Evolutionary conservation across 2,888 invertebrate genomes (phyloP).

Genomic region (Archips xylosteana): DNA sequence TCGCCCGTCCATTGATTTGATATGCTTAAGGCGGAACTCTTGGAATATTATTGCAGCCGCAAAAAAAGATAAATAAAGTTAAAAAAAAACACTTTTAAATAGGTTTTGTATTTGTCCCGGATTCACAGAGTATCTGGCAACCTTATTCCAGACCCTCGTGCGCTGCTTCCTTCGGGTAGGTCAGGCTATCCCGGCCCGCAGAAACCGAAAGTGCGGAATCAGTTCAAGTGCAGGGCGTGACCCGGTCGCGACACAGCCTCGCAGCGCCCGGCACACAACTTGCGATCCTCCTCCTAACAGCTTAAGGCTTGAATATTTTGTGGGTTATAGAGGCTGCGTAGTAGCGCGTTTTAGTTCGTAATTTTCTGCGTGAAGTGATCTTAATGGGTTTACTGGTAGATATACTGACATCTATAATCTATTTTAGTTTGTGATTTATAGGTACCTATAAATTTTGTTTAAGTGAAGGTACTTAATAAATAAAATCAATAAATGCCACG

Average conservation of each 20-base stretch:
- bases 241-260: slow-evolving; percentile 62
- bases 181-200: slow-evolving; percentile 67
- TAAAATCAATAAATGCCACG: too few species aligned
- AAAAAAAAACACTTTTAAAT: too few species aligned
- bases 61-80: too few species aligned
- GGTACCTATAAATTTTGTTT: too few species aligned
- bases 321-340: neutral
- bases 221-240: slow-evolving; percentile 75
- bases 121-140: too few species aligned
- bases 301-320: neutral
- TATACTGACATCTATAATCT: neutral
- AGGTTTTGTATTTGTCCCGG: too few species aligned
- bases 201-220: slow-evolving; percentile 74
- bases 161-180: slow-evolving; percentile 65
- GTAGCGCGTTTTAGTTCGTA: neutral
- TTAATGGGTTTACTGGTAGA: neutral
- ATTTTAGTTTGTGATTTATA: neutral
- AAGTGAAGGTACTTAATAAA: too few species aligned
- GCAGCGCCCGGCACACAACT: slow-evolving; percentile 14
- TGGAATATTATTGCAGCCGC: too few species aligned
- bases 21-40: too few species aligned
- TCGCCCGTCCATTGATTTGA: too few species aligned
- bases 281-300: neutral
- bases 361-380: neutral
- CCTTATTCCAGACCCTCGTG: neutral